Percentiles rank a stretch among this genome's conserved stretches.
Evolutionary conservation across 2,113 vertebrate species (phyloP).

Genomic region (Trinectes maculatus): DNA sequence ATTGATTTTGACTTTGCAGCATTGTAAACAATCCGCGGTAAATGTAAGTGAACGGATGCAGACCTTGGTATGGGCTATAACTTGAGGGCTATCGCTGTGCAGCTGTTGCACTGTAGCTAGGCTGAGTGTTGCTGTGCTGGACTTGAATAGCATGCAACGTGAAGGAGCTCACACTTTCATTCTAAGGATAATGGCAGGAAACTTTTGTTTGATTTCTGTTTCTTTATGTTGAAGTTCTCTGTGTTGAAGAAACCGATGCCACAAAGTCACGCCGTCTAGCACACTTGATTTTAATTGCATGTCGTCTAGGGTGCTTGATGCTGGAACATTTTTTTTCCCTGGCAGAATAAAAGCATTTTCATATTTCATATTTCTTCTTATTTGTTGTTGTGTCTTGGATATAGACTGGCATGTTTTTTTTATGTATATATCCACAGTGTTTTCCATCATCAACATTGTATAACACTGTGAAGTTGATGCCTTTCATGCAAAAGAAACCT

Average conservation of each 20-base stretch:
- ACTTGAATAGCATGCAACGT: conserved; percentile 22
- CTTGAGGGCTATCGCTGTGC: conserved; percentile 41
- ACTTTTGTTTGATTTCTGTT: conserved; percentile 5
- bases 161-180: background rate
- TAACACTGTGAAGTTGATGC: background rate
- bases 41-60: conserved; percentile 65
- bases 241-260: conserved; percentile 1
- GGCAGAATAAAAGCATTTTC: conserved; percentile 17
- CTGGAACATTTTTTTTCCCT: background rate
- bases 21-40: conserved; percentile 71
- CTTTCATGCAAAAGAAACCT: background rate
- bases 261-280: conserved; percentile 31
- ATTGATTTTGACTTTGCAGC: conserved; percentile 76
- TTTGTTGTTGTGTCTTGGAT: background rate
- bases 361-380: conserved; percentile 2
- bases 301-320: conserved; percentile 18
- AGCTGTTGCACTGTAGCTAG: conserved; percentile 36
- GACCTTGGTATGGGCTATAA: conserved; percentile 51
- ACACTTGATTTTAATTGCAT: conserved; percentile 35
- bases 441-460: conserved; percentile 9
- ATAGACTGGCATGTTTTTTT: conserved; percentile 11
- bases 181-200: conserved; percentile 18
- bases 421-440: background rate
- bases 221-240: conserved; percentile 23
- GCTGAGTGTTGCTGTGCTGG: conserved; percentile 12